Evolutionary conservation across 1,140 invertebrate species (phyloP), one percentile per base, ranked within the genome.

Genomic region (Aplysia californica): DNA sequence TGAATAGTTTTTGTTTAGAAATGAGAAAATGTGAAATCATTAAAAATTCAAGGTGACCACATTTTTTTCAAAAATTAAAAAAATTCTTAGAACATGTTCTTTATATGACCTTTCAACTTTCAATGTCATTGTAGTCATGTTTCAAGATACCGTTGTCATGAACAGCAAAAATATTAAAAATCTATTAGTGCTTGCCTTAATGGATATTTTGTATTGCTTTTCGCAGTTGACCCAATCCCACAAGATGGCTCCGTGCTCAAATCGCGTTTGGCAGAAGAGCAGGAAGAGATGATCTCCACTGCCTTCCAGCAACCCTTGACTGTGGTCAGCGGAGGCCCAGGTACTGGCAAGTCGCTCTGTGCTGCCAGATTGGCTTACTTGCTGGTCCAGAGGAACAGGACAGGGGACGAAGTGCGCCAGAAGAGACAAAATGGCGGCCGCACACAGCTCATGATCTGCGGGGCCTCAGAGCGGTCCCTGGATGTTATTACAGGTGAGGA

Each of bases 391-490:
- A 72, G 83, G 29, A 89, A 89, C 74, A 75, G 71, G 29, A 77
- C 66, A n/a, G 61, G 23, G 29, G 72, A 75, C 29, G 35, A 3
- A 3, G n/a, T 75, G 31, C 35, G 61, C 20, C 35, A 64, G 36
- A 65, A 33, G 20, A 59, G 70, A 20, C 15, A 20, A 6, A 26
- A 26, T 23, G 61, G 59, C 10, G 50, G 36, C 61, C 65, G 26
- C 64, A 72, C 79, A 15, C 87, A 87, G 55, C 82, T 88, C 20
- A 68, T 88, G 38, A 70, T 86, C 26, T 89, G 88, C 83, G 87
- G 81, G n/a, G 84, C 87, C 2, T 82, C 78, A 59, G 85, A 88
- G 69, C 75, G 82, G 29, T 80, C 81, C 66, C 50, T 89, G n/a
- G 86, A 89, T 81, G 79, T 86, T 36, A 65, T 87, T 26, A 79